Evolutionary conservation across 2,888 invertebrate species (phyloP).

Genomic region (Pseudococcus jackbeardsleyi): DNA sequence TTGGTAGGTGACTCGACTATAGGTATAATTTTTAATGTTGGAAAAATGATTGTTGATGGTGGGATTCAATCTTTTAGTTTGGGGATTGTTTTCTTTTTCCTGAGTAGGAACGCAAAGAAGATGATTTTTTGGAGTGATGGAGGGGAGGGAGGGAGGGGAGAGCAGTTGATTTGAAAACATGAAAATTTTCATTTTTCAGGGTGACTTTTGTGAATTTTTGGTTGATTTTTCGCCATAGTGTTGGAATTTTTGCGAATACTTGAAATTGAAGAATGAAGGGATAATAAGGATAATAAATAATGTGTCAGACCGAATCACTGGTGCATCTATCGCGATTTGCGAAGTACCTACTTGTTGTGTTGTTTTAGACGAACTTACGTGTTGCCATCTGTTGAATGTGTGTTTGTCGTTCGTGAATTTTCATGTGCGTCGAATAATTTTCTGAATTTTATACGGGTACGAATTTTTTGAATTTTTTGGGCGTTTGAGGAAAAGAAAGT

Average conservation of each 20-base stretch:
- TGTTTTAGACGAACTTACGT: background rate
- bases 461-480: background rate
- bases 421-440: background rate
- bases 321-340: background rate
- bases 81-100: no score
- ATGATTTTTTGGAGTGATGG: no score
- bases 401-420: background rate
- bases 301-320: background rate
- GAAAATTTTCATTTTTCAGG: no score
- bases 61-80: no score
- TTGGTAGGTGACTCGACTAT: background rate
- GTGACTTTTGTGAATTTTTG: no score
- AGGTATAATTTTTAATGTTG: background rate
- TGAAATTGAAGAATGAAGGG: background rate
- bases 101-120: no score
- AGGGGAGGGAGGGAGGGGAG: no score
- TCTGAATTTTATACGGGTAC: background rate
- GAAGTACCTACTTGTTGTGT: background rate
- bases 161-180: no score
- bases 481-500: background rate
- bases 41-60: background rate
- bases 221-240: background rate
- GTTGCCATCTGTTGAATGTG: slow-evolving; percentile 31
- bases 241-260: background rate
- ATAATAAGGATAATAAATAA: background rate